Conservation (phyloP, 2,797 vertebrate genomes). For the Syncerus caffer region DNA sequence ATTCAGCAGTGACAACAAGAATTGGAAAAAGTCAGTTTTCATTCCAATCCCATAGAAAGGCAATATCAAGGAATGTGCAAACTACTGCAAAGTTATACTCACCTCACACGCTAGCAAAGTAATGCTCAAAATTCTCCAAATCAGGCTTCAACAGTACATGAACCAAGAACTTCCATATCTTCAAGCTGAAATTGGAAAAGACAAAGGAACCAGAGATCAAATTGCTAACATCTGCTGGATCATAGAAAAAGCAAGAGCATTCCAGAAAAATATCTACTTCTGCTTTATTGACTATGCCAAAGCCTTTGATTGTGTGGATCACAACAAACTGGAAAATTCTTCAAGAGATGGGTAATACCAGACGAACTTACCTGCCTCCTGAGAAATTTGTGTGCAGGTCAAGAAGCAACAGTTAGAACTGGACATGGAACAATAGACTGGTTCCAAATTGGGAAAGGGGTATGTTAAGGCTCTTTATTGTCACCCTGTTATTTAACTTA, state of each 20-base stretch:
- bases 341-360: not conserved
- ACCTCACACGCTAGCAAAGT: not conserved
- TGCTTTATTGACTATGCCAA: not conserved
- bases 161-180: not conserved
- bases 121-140: not conserved
- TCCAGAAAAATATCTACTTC: not conserved
- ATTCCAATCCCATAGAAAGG: not conserved
- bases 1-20: not conserved
- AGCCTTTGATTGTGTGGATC: not conserved
- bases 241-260: not conserved
- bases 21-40: not conserved
- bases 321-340: not conserved
- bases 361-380: not conserved
- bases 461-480: not conserved
- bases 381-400: not conserved
- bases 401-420: not conserved
- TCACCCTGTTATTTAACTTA: not conserved
- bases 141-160: not conserved
- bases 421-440: not conserved
- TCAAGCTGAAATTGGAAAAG: not conserved
- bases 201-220: not conserved
- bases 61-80: not conserved
- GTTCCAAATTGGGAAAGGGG: not conserved
- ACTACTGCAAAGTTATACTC: not conserved
- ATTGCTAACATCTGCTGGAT: not conserved